phyloP scores from a whole-genome alignment of 1,140 invertebrate genomes.

The Pogonus chalceus region DNA sequence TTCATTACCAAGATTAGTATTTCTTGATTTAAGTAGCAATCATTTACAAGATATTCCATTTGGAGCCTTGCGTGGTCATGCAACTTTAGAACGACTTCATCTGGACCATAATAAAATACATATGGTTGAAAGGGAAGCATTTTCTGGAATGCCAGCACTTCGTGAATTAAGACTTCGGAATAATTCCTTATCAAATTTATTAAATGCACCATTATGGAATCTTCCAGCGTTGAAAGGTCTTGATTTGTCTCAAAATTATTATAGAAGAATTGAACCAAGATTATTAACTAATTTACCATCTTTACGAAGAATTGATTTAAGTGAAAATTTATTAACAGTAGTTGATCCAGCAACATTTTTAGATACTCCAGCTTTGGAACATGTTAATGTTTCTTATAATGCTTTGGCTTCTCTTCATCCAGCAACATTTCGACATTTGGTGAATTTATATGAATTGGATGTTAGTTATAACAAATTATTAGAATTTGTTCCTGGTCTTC shows the following conservation, averaged over 20 bases:
- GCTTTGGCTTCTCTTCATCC: constrained; percentile 54
- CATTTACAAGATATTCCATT: constrained; percentile 61
- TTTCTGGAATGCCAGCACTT: constrained; percentile 70
- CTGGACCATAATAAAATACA: constrained; percentile 67
- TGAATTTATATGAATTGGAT: constrained; percentile 67
- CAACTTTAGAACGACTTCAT: constrained; percentile 66
- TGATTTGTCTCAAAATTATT: constrained; percentile 68
- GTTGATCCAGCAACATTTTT: constrained; percentile 65
- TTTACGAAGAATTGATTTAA: constrained; percentile 65
- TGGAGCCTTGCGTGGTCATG: constrained; percentile 63
- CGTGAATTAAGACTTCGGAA: constrained; percentile 68
- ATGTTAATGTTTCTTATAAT: constrained; percentile 69
- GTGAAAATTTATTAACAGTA: constrained; percentile 59
- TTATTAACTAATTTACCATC: constrained; percentile 64
- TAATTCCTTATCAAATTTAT: constrained; percentile 55
- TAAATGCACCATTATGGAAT: constrained; percentile 68
- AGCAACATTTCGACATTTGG: constrained; percentile 60
- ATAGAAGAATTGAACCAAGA: constrained; percentile 56
- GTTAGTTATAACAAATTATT: constrained; percentile 62
- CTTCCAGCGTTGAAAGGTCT: constrained; percentile 69
- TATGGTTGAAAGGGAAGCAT: constrained; percentile 61
- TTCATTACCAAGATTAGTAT: constrained; percentile 61
- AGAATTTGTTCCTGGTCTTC: constrained; percentile 60
- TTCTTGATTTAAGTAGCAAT: constrained; percentile 68
- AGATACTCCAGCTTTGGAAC: constrained; percentile 58